These are phyloP conservation scores for Nilaparvata lugens DNA, from an alignment of 1,140 invertebrate genomes.

Conservation along the genomic window DNA sequence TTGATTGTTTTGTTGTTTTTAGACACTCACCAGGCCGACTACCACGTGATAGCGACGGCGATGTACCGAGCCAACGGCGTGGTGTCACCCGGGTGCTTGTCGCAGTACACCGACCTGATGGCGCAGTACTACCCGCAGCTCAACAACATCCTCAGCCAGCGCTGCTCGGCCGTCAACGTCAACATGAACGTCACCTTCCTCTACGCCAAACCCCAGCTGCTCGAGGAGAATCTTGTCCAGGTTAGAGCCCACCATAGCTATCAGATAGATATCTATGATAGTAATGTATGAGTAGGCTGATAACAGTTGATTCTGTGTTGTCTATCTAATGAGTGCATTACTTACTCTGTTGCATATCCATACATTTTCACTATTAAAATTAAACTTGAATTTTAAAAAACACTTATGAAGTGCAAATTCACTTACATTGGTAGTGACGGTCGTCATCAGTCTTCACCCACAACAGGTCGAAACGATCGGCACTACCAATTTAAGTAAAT, in stretches of 20 bases:
- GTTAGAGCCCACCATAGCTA: constrained; percentile 23
- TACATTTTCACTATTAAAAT: no score
- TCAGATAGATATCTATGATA: no score
- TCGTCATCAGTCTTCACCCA: no score
- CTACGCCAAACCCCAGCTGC: constrained; percentile 59
- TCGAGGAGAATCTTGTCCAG: constrained; percentile 79
- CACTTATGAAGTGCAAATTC: neutral
- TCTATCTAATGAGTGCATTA: no score
- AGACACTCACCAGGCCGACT: constrained; percentile 87
- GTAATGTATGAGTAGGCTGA: no score
- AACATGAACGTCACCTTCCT: constrained; percentile 90
- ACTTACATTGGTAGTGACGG: no score
- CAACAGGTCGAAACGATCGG: no score
- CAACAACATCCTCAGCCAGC: constrained; percentile 72
- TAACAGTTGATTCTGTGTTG: no score
- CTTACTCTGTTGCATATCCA: no score
- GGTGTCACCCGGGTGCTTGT: constrained; percentile 69
- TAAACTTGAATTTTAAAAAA: no score
- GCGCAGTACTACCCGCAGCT: constrained; percentile 70
- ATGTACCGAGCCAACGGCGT: constrained; percentile 84
- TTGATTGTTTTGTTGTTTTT: constrained; percentile 28
- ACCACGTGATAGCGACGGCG: constrained; percentile 82
- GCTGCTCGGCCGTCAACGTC: constrained; percentile 90
- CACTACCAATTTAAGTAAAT: no score
- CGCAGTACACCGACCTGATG: constrained; percentile 77